Base-by-base conservation (phyloP, 2,113 vertebrate genomes). In the Epinephelus cyanopodus region DNA sequence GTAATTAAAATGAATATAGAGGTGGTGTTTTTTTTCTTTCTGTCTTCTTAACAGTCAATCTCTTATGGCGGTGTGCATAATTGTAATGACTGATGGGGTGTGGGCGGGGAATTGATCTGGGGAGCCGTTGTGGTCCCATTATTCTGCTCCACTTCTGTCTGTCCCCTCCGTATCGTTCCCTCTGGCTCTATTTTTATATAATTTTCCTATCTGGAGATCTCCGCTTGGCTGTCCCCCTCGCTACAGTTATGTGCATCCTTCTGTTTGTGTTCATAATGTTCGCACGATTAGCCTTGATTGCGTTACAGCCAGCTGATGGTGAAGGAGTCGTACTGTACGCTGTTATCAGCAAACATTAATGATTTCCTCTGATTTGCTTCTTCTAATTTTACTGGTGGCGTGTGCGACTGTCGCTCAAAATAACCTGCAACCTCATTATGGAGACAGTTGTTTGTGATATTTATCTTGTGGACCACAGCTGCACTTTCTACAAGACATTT, bases 41-140 rank as follows among this genome's bases (percentile, higher is more conserved):
- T 61, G 48, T 10, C 29, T 74, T 79, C 48, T 91, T 77, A 86
- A 87, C 87, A 89, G 60, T 63, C 73, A 70, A 69, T 92, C 64
- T 86, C 75, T 75, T 70, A 74, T 53, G 45, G 70, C n/a, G 29
- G 25, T 61, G 64, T 83, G 72, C 86, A 90, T 95, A 95, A 94
- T 93, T 90, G 88, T 79, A 65, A 42, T 92, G 92, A 94, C 77
- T 90, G 90, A 94, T 93, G 79, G 85, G 68, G n/a, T 82, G 81
- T 87, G 65, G 71, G 69, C 4, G 68, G 77, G 84, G 87, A 92
- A 93, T 92, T 92, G 89, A 93, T 94, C 92, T 62, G 27, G 62
- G 83, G 60, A 85, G 80, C 74, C 25, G 50, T 72, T 88, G 90
- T 56, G 17, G 80, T 88, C 81, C 81, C 83, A 89, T 86, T 92